phyloP scores from a whole-genome alignment of 1,140 invertebrate species.

The Choristoneura fumiferana region DNA sequence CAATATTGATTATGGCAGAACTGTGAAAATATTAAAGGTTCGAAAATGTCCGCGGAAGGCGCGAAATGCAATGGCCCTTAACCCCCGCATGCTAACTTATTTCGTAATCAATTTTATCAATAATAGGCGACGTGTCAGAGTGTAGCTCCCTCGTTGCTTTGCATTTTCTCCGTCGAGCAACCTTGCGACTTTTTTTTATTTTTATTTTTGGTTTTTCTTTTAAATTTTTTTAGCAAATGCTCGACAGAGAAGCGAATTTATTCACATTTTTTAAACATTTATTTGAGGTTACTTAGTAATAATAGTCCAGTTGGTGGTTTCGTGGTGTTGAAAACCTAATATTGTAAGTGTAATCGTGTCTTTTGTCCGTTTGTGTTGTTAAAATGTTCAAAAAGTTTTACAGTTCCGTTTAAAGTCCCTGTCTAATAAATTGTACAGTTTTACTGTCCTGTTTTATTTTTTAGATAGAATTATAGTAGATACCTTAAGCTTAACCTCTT shows the following conservation, averaged over 20 bases:
- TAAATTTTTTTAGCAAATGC: slow-evolving; percentile 47
- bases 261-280: slow-evolving; percentile 19
- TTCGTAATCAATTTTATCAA: slow-evolving; percentile 2
- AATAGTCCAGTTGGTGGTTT: slow-evolving; percentile 15
- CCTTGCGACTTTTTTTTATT: slow-evolving; percentile 41
- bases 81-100: not conserved
- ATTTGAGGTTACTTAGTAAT: slow-evolving; percentile 22
- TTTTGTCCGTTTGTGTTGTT: slow-evolving; percentile 34
- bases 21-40: slow-evolving; percentile 64
- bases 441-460: slow-evolving; percentile 16
- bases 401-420: slow-evolving; percentile 33
- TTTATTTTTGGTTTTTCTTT: slow-evolving; percentile 29
- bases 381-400: slow-evolving; percentile 35
- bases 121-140: slow-evolving; percentile 19
- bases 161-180: slow-evolving; percentile 40
- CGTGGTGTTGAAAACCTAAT: slow-evolving; percentile 26
- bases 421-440: slow-evolving; percentile 35
- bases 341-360: slow-evolving; percentile 46
- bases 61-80: slow-evolving; percentile 35
- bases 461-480: not conserved
- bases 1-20: slow-evolving; percentile 71
- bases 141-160: slow-evolving; percentile 20
- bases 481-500: no score
- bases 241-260: slow-evolving; percentile 38
- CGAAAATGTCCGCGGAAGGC: slow-evolving; percentile 66